Conservation (phyloP, 2,888 invertebrate genomes). For the Agrilus biguttatus region DNA sequence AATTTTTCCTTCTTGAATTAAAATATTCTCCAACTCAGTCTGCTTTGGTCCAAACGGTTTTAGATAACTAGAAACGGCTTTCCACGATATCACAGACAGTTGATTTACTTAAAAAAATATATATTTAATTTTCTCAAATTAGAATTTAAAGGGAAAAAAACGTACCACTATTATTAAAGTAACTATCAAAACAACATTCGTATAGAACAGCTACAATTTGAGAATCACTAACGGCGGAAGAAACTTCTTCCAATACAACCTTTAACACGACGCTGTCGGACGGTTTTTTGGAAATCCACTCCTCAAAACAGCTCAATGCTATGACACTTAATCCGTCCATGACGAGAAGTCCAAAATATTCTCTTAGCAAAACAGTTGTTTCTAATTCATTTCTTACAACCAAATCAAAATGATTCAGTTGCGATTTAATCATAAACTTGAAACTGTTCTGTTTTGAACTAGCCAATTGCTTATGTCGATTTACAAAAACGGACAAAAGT, state of each 20-base stretch:
- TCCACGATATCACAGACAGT: conserved; percentile 24
- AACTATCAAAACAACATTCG: conserved; percentile 38
- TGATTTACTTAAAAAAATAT: neutral
- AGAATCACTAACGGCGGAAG: conserved; percentile 31
- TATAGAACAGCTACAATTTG: conserved; percentile 35
- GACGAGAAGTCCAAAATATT: conserved; percentile 31
- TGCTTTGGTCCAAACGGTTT: conserved; percentile 33
- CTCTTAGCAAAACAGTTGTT: conserved; percentile 35
- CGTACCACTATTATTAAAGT: conserved; percentile 38
- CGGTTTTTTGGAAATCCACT: conserved; percentile 35
- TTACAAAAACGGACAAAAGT: conserved; percentile 39
- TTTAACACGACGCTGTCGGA: conserved; percentile 33
- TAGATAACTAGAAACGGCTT: conserved; percentile 28
- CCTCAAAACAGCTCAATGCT: conserved; percentile 23
- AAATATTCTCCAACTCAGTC: conserved; percentile 33
- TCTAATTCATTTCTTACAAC: conserved; percentile 33
- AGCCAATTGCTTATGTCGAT: conserved; percentile 36
- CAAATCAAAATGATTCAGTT: conserved; percentile 39
- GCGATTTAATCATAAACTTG: conserved; percentile 31
- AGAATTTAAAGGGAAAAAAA: conserved; percentile 4
- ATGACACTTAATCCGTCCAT: conserved; percentile 22
- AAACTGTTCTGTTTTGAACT: conserved; percentile 35
- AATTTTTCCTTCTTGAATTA: conserved; percentile 37
- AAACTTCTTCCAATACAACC: conserved; percentile 33
- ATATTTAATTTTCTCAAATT: conserved; percentile 2